phyloP scores from a whole-genome alignment of 2,797 vertebrate genomes.

The Clarias pachynema region DNA sequence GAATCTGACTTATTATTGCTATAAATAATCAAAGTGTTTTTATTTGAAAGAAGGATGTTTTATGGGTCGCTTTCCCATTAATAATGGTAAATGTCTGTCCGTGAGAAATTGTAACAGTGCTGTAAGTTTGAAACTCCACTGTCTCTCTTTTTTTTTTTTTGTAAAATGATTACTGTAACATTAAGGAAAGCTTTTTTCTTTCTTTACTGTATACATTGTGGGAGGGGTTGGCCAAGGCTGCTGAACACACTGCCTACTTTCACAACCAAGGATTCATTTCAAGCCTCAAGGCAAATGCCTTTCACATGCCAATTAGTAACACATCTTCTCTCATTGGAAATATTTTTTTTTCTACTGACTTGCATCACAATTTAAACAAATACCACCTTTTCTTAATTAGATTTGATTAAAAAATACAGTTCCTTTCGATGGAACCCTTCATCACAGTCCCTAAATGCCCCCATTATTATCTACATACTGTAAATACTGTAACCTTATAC shows the following conservation, averaged over 20 bases:
- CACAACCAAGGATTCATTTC: constrained; percentile 64
- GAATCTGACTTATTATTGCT: constrained; percentile 86
- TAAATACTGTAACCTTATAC: constrained; percentile 67
- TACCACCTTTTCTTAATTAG: not conserved
- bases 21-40: constrained; percentile 82
- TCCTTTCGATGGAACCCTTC: constrained; percentile 31
- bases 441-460: constrained; percentile 25
- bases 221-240: constrained; percentile 69
- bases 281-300: constrained; percentile 59
- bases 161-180: constrained; percentile 70
- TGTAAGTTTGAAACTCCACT: constrained; percentile 85
- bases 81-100: constrained; percentile 89
- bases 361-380: not conserved
- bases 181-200: constrained; percentile 60
- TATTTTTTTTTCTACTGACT: not conserved
- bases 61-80: constrained; percentile 80
- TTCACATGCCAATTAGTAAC: constrained; percentile 39
- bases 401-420: constrained; percentile 11
- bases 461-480: constrained; percentile 54
- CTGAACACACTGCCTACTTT: constrained; percentile 77
- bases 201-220: constrained; percentile 63
- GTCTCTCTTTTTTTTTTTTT: constrained; percentile 78
- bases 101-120: constrained; percentile 85
- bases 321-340: constrained; percentile 33
- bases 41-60: constrained; percentile 78